phyloP scores from a whole-genome alignment of 2,888 invertebrate genomes.

The Stegophylla sp. region DNA sequence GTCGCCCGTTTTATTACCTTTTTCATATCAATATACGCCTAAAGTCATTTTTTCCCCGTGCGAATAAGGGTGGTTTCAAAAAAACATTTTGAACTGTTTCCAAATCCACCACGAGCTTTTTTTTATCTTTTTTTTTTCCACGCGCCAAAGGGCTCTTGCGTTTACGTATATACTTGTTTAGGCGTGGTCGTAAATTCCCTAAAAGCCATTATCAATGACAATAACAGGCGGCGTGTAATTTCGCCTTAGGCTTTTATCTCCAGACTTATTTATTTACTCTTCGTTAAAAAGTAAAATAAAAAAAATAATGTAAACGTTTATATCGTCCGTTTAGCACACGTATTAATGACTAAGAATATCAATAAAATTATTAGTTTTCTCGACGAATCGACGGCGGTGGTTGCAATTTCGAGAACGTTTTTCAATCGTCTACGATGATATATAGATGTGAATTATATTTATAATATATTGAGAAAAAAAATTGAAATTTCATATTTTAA shows the following conservation, averaged over 20 bases:
- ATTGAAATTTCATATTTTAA: background rate
- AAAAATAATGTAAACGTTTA: conserved; percentile 44
- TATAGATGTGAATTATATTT: too few relatives aligned
- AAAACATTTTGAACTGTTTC: conserved; percentile 49
- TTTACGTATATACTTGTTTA: conserved; percentile 22
- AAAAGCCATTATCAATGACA: conserved; percentile 56
- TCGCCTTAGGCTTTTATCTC: conserved; percentile 52
- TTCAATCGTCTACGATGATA: background rate
- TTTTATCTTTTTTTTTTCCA: conserved; percentile 37
- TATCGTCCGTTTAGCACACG: conserved; percentile 8
- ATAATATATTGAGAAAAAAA: too few relatives aligned
- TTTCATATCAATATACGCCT: conserved; percentile 12
- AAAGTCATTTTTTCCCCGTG: conserved; percentile 40
- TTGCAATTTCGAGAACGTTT: background rate
- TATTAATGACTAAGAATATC: background rate
- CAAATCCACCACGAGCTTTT: conserved; percentile 47
- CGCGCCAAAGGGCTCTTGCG: conserved; percentile 23
- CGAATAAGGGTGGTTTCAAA: conserved; percentile 29
- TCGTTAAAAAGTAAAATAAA: conserved; percentile 9
- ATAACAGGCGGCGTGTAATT: conserved; percentile 53
- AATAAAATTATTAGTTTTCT: conserved; percentile 20
- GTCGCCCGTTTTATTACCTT: conserved; percentile 15
- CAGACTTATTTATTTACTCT: conserved; percentile 46
- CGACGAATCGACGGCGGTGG: background rate
- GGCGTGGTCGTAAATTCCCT: conserved; percentile 35